Percentiles rank a stretch among this genome's conserved stretches.
Evolutionary conservation across 2,797 vertebrate genomes (phyloP).

Genomic region (Cheirogaleus major): DNA sequence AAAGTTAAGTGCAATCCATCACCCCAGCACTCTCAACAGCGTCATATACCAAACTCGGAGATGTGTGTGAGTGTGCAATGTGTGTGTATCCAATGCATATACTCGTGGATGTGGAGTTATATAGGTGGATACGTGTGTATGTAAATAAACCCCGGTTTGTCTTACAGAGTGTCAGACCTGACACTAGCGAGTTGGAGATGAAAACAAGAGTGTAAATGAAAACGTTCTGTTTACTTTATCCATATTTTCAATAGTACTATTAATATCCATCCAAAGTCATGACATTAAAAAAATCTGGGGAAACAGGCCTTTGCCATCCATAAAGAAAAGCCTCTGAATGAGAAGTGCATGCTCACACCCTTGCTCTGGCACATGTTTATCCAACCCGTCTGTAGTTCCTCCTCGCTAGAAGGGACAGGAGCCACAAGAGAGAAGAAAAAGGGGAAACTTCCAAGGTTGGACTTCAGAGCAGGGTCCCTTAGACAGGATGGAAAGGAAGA

Average conservation of each 20-base stretch:
- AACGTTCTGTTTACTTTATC: neutral
- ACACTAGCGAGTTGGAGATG: neutral
- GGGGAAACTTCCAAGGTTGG: neutral
- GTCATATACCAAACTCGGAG: neutral
- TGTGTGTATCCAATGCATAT: neutral
- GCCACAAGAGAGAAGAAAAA: neutral
- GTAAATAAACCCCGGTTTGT: neutral
- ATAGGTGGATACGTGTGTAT: neutral
- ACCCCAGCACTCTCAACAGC: neutral
- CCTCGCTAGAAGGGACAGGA: neutral
- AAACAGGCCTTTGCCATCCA: neutral
- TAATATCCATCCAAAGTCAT: neutral
- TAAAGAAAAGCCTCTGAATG: neutral
- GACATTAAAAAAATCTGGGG: neutral
- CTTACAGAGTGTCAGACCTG: neutral
- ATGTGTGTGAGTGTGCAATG: neutral
- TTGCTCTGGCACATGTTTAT: neutral
- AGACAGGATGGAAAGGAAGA: neutral
- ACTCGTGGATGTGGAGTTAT: neutral
- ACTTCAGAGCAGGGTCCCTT: neutral
- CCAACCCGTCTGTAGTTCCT: neutral
- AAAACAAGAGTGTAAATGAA: conserved; percentile 22
- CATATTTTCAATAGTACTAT: neutral
- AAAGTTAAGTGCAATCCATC: neutral
- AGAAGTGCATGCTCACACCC: neutral